Evolutionary conservation across 2,113 vertebrate genomes (phyloP), one percentile per base, ranked within the genome.

Genomic region (Macaca nemestrina): DNA sequence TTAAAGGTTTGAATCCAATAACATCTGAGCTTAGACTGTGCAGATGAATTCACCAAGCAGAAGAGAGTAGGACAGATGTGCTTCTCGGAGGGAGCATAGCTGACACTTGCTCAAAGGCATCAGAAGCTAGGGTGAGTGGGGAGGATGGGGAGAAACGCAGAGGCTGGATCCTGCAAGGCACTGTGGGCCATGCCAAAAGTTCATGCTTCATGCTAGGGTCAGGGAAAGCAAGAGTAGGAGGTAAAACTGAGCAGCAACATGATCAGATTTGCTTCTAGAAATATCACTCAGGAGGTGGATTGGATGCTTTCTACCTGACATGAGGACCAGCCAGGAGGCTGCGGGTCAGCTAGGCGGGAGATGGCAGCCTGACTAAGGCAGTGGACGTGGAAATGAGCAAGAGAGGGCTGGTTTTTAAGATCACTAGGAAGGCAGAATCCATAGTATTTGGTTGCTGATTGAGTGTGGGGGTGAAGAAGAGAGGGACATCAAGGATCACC

Each of bases 91-190:
- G 9, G 59, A 12, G 8, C 89, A 45, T 6, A 14, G 48, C 48
- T 6, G 14, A 52, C 1, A 0, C 57, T 10, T 14, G 3, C 59
- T 67, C 8, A 25, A 1, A 38, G 79, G n/a, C 17, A 2, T 7
- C 0, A 2, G 68, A 18, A 50, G 55, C 16, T 35, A 32, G 48
- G 32, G 8, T 38, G 5, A 48, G 50, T 4, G 20, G 30, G 48
- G 5, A 40, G 6, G 80, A 50, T 0, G 0, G 50, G 3, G 45
- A 91, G 76, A 50, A 2, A 43, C 38, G 8, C 76, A 30, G 48
- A 27, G 18, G 14, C 17, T 14, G 18, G 40, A 25, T 48, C 52
- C 3, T 1, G 8, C 12, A 68, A 93, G 82, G 40, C 55, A 9
- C 8, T 57, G 40, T 23, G 12, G 25, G 40, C 70, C 89, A 38